Evolutionary conservation across 2,113 vertebrate species (phyloP).

Genomic region (Periophthalmus modestus): DNA sequence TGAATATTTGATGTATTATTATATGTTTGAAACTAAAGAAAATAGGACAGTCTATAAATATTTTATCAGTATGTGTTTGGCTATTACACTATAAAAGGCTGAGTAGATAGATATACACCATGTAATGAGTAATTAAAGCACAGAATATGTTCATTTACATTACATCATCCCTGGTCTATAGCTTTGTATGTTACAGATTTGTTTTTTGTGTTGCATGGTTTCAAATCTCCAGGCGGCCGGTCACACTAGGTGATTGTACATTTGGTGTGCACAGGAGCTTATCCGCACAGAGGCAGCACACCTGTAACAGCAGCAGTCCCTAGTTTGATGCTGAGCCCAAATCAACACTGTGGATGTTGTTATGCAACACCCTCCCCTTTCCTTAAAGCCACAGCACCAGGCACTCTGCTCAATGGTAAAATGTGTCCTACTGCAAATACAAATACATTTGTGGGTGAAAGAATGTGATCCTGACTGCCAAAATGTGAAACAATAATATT

Average conservation of each 20-base stretch:
- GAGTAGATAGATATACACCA: background rate
- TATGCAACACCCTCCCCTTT: slow-evolving; percentile 13
- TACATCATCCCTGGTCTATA: background rate
- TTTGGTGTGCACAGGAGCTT: background rate
- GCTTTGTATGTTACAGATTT: background rate
- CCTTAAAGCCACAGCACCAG: slow-evolving; percentile 26
- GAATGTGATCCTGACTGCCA: no score
- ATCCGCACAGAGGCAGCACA: slow-evolving; percentile 30
- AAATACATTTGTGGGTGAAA: background rate
- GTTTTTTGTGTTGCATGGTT: background rate
- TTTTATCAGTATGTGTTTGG: background rate
- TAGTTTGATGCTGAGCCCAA: slow-evolving; percentile 15
- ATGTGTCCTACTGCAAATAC: background rate
- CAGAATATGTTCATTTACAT: background rate
- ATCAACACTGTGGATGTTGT: slow-evolving; percentile 19
- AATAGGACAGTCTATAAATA: background rate
- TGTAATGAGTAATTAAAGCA: slow-evolving; percentile 1
- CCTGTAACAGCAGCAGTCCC: slow-evolving; percentile 28
- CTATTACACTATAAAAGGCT: background rate
- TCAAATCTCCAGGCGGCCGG: background rate
- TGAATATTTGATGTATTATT: background rate
- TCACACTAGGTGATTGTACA: background rate
- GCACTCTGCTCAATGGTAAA: slow-evolving; percentile 18
- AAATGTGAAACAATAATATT: background rate
- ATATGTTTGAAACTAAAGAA: background rate